A percentile compares a stretch with the other conserved stretches of the same genome.
Evolutionary conservation across 2,797 vertebrate genomes (phyloP).

Genomic region (Erithacus rubecula): DNA sequence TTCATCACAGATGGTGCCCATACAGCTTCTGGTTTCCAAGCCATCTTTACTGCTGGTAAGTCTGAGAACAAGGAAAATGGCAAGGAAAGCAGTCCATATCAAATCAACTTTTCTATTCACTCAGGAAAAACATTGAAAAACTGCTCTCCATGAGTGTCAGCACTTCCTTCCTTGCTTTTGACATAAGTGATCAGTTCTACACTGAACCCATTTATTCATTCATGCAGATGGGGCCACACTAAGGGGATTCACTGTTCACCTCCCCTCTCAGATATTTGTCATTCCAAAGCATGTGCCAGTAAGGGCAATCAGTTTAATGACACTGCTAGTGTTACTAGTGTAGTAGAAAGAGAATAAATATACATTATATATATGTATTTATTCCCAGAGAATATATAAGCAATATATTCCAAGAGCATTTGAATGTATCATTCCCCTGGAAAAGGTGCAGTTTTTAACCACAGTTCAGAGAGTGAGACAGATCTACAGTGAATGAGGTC

Average conservation of each 20-base stretch:
- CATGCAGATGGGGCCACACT: neutral
- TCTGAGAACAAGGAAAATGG: neutral
- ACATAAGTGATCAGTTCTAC: neutral
- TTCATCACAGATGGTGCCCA: conserved; percentile 36
- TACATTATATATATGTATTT: no score
- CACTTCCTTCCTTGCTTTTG: neutral
- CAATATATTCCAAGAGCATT: neutral
- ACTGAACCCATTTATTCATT: neutral
- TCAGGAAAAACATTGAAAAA: neutral
- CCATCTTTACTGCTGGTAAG: conserved; percentile 54
- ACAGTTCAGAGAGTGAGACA: neutral
- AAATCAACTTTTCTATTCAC: neutral
- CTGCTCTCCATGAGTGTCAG: neutral
- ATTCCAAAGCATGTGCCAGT: neutral
- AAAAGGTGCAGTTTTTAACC: neutral
- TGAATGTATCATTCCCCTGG: neutral
- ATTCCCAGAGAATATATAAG: no score
- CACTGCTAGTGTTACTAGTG: neutral
- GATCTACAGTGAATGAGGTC: neutral
- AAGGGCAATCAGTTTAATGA: neutral
- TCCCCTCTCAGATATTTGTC: neutral
- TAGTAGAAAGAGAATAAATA: neutral
- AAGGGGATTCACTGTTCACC: neutral
- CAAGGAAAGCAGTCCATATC: neutral
- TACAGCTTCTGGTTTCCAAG: conserved; percentile 58